Evolutionary conservation across 2,797 vertebrate genomes (phyloP), one percentile per base, ranked within the genome.

Genomic region (Morelia viridis): DNA sequence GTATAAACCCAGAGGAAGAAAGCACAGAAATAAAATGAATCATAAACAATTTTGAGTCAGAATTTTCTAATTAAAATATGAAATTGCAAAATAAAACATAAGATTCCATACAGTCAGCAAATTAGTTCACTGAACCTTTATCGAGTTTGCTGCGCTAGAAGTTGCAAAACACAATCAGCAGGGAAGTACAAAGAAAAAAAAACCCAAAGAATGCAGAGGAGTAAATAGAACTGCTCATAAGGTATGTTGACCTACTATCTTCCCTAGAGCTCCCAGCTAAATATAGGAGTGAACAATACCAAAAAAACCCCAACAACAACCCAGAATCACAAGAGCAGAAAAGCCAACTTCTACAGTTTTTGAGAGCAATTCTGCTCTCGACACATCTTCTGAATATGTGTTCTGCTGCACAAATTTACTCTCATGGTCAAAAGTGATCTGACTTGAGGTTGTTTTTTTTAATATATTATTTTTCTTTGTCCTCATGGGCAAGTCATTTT

Each of bases 211-310:
- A 80, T 46, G 76, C 76, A 46, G 41, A 80, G 76, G 76, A 80
- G 19, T 87, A 87, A 60, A 87, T 2, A 60, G 85, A 35, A 4
- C 60, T 60, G n/a, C 58, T 87, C 31, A 10, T 87, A 87, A 46
- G 35, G 9, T 46, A 80, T 87, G 85, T 19, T 87, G 57, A 61
- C 57, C 57, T 31, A 85, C 84, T 31, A 58, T 57, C 15, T n/a
- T n/a, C 53, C 53, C 53, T 87, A 61, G 22, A 87, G 57, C 57
- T 41, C 4, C 31, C 35, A 35, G 57, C 31, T 87, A 87, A 87
- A 86, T 60, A 41, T 60, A 91, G 92, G 6, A 61, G 76, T 88
- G 84, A 53, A n/a, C 41, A 93, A 89, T 62, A 94, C 50, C 92
- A 85, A 17, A 9, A 2, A 57, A 68, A 26, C 0, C 35, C 35